Percentiles rank a stretch among this genome's conserved stretches.
Evolutionary conservation across 2,797 vertebrate genomes (phyloP).

Genomic region (Adelosebastes latens): DNA sequence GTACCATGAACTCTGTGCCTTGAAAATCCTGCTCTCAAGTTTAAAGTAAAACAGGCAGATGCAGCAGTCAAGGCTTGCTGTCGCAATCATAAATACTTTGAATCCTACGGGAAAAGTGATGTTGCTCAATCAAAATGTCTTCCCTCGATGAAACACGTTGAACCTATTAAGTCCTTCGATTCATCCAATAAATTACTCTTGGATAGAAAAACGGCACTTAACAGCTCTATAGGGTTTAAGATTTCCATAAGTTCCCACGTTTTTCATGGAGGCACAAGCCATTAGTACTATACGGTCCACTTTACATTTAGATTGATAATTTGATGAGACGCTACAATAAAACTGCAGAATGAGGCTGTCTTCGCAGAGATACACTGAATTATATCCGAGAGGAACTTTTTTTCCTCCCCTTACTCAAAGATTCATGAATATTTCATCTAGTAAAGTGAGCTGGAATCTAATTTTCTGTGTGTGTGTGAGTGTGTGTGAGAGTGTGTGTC

Average conservation of each 20-base stretch:
- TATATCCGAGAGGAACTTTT: constrained; percentile 39
- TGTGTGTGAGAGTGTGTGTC: background rate
- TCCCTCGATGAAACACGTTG: constrained; percentile 18
- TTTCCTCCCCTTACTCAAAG: constrained; percentile 36
- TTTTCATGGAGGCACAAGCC: constrained; percentile 18
- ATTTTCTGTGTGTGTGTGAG: constrained; percentile 32
- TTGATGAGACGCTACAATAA: constrained; percentile 55
- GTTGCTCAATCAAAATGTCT: constrained; percentile 36
- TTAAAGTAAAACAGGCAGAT: constrained; percentile 14
- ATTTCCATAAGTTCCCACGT: constrained; percentile 37
- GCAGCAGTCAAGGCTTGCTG: background rate
- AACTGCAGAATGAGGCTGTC: constrained; percentile 54
- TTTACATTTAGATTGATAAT: constrained; percentile 78
- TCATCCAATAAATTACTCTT: constrained; percentile 43
- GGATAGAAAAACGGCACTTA: constrained; percentile 31
- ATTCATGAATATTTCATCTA: constrained; percentile 80
- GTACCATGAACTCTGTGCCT: constrained; percentile 21
- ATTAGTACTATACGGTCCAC: constrained; percentile 44
- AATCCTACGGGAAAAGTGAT: constrained; percentile 21
- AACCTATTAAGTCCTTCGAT: constrained; percentile 45
- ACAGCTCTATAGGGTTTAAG: constrained; percentile 27
- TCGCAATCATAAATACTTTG: constrained; percentile 32
- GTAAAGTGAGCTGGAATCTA: constrained; percentile 57
- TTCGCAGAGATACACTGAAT: constrained; percentile 52
- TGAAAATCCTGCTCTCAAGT: constrained; percentile 3